Conservation (phyloP, 1,140 invertebrate genomes). For the Cydia splendana region DNA sequence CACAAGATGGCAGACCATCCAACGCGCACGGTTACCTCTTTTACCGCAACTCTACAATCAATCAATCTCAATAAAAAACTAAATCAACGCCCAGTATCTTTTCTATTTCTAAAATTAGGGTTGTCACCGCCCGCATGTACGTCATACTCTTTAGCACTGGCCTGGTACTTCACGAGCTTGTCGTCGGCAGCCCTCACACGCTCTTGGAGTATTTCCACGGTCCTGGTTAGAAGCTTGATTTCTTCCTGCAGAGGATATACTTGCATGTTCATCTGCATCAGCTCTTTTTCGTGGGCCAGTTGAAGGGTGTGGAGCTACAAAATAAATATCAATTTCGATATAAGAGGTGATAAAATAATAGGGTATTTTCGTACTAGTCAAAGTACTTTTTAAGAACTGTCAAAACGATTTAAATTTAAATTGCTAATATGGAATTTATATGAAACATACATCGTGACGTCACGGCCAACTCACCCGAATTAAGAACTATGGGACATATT, state of each 20-base stretch:
- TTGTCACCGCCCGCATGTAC: constrained; percentile 62
- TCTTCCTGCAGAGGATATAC: constrained; percentile 80
- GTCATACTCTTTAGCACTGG: constrained; percentile 50
- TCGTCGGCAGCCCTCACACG: constrained; percentile 60
- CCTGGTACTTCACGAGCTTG: constrained; percentile 60
- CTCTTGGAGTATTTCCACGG: constrained; percentile 71
- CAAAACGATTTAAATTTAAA: no score
- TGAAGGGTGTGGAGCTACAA: constrained; percentile 86
- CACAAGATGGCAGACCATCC: no score
- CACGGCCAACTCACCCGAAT: no score
- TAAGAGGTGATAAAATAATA: no score
- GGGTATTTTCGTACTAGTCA: no score
- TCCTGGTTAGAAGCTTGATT: constrained; percentile 74
- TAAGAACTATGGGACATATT: no score
- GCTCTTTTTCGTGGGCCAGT: constrained; percentile 87
- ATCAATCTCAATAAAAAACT: no score
- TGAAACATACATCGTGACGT: no score
- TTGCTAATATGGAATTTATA: no score
- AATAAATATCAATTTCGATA: constrained; percentile 28
- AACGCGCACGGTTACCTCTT: no score
- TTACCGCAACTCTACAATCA: no score
- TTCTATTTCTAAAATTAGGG: constrained; percentile 39
- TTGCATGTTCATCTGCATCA: constrained; percentile 82
- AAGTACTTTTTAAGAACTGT: no score
- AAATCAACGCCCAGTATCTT: constrained; percentile 23